A percentile compares a stretch with the other conserved stretches of the same genome.
Evolutionary conservation across 2,797 vertebrate species (phyloP).

Genomic region (Podarcis siculus): DNA sequence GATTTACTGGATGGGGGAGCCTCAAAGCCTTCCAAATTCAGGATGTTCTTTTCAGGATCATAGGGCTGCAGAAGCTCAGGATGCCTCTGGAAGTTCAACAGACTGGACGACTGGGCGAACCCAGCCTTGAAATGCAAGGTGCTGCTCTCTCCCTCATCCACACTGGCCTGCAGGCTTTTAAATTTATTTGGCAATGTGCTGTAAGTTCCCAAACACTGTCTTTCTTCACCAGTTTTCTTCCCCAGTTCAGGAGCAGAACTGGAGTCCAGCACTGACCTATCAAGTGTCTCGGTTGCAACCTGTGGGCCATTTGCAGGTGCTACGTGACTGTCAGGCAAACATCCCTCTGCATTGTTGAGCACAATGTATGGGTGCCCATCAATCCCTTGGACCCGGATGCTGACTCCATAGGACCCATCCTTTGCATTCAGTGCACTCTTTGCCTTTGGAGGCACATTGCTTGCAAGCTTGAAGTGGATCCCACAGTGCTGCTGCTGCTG

Average conservation of each 20-base stretch:
- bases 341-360: conserved; percentile 92
- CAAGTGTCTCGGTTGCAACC: conserved; percentile 64
- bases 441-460: conserved; percentile 67
- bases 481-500: conserved; percentile 82
- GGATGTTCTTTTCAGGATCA: conserved; percentile 85
- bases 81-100: conserved; percentile 92
- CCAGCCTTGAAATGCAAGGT: conserved; percentile 71
- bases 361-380: conserved; percentile 97
- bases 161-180: conserved; percentile 74
- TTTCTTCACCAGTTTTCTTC: conserved; percentile 61
- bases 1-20: conserved; percentile 69
- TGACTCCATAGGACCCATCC: conserved; percentile 91
- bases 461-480: conserved; percentile 71
- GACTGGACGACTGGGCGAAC: conserved; percentile 73
- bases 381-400: conserved; percentile 97
- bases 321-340: conserved; percentile 60
- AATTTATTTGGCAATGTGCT: conserved; percentile 69
- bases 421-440: conserved; percentile 78
- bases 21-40: conserved; percentile 74
- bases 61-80: conserved; percentile 94
- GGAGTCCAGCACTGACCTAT: conserved; percentile 78
- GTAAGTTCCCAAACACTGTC: conserved; percentile 78
- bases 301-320: conserved; percentile 65
- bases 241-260: conserved; percentile 77
- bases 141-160: conserved; percentile 76